These are phyloP conservation scores for Tragopan temminckii DNA, from an alignment of 2,797 vertebrate species.

Conservation along the genomic window DNA sequence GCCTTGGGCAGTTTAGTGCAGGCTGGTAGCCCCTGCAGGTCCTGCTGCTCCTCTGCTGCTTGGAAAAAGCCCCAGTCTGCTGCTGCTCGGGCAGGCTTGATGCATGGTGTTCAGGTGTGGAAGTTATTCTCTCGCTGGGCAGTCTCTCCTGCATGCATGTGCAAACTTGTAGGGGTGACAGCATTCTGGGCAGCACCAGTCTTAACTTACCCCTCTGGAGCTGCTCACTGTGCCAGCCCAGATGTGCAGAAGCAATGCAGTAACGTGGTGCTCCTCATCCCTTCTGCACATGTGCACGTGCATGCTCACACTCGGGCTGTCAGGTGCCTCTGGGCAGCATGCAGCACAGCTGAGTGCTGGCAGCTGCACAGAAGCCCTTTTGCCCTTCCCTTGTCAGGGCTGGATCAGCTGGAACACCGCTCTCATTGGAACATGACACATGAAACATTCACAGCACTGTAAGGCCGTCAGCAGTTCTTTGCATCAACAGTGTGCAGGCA, in stretches of 20 bases:
- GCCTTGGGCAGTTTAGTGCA: not conserved
- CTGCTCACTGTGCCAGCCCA: not conserved
- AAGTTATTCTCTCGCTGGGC: not conserved
- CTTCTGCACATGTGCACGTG: fast-evolving
- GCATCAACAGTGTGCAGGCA: not conserved
- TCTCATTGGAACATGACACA: not conserved
- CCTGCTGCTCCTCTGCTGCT: not conserved
- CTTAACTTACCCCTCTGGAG: not conserved
- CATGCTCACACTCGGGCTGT: fast-evolving
- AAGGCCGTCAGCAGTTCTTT: constrained; percentile 39
- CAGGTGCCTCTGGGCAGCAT: not conserved
- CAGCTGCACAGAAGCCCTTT: not conserved
- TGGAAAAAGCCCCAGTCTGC: not conserved
- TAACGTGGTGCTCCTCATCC: fast-evolving
- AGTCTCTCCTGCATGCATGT: not conserved
- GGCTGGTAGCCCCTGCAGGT: fast-evolving
- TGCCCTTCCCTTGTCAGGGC: not conserved
- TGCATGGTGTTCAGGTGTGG: not conserved
- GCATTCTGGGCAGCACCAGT: fast-evolving
- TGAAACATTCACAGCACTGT: not conserved
- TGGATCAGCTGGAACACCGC: not conserved
- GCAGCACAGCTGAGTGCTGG: fast-evolving
- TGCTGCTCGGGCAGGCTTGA: fast-evolving
- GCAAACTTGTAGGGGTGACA: not conserved
- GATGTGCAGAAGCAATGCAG: not conserved